Evolutionary conservation across 2,113 vertebrate genomes (phyloP).

Genomic region (Sander lucioperca): DNA sequence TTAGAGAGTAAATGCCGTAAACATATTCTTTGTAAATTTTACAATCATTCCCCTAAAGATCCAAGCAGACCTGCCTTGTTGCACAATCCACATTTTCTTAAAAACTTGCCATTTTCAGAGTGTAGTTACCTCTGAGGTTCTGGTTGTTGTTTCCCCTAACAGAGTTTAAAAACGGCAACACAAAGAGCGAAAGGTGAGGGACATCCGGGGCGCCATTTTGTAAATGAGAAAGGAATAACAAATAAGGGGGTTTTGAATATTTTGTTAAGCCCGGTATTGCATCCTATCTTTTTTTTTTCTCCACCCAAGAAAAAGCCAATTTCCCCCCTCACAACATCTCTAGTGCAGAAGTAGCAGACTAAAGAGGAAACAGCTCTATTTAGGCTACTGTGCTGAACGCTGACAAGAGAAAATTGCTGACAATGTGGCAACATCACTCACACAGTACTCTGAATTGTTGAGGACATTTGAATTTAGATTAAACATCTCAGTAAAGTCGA

Average conservation of each 20-base stretch:
- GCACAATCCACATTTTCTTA: no score
- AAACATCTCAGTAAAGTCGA: background rate
- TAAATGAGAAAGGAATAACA: background rate
- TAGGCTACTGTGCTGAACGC: background rate
- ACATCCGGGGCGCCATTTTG: background rate
- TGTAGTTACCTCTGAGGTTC: no score
- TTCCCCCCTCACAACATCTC: background rate
- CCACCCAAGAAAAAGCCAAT: conserved; percentile 1
- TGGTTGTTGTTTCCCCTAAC: no score
- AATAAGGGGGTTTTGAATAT: background rate
- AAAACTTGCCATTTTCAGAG: no score
- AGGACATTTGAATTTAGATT: conserved; percentile 2
- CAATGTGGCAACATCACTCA: conserved; percentile 6
- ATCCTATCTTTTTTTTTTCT: background rate
- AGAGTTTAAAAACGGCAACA: no score
- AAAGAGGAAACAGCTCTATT: conserved; percentile 14
- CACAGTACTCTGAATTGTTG: background rate
- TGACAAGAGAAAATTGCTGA: conserved; percentile 5
- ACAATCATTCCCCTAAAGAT: no score
- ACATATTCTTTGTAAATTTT: no score
- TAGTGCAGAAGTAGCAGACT: conserved; percentile 3
- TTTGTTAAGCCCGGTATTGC: background rate
- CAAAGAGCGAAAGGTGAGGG: no score
- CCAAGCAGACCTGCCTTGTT: no score
- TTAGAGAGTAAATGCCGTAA: no score